A percentile compares a stretch with the other conserved stretches of the same genome.
These are phyloP conservation scores for Sebastolobus alascanus DNA, from an alignment of 2,797 vertebrate species.

Conservation along the genomic window DNA sequence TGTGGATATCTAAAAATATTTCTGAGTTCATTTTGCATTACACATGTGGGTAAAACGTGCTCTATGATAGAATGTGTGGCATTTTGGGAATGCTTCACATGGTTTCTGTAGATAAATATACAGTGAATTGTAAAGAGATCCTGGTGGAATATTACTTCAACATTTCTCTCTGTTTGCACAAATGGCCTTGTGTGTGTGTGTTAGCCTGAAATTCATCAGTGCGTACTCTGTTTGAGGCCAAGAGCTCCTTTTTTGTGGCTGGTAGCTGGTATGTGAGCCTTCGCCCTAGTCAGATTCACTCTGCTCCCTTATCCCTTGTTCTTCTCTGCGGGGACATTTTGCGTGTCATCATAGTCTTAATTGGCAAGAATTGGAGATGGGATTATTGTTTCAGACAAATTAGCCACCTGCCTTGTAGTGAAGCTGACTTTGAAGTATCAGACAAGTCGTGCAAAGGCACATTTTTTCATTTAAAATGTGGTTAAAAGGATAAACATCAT, in stretches of 20 bases:
- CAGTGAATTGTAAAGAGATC: conserved; percentile 34
- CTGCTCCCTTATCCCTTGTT: conserved; percentile 22
- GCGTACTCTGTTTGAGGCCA: conserved; percentile 29
- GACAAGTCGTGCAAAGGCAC: background rate
- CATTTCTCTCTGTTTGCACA: conserved; percentile 50
- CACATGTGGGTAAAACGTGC: background rate
- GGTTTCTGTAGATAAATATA: conserved; percentile 52
- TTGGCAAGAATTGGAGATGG: conserved; percentile 21
- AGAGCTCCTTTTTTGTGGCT: conserved; percentile 67
- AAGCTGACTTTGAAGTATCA: conserved; percentile 42
- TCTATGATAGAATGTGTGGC: background rate
- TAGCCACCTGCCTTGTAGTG: conserved; percentile 46
- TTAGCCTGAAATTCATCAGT: conserved; percentile 54
- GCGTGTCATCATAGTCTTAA: conserved; percentile 48
- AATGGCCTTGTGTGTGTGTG: conserved; percentile 48
- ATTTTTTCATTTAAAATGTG: conserved; percentile 18
- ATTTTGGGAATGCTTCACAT: conserved; percentile 44
- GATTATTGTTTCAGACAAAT: conserved; percentile 47
- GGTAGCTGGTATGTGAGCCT: conserved; percentile 61
- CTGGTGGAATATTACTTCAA: conserved; percentile 42
- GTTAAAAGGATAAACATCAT: conserved; percentile 21
- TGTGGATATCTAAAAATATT: background rate
- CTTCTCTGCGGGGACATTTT: conserved; percentile 28
- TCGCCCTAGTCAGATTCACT: conserved; percentile 43
- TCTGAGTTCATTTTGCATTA: background rate